Conservation (phyloP, 2,113 vertebrate genomes). For the Accipiter virgatus region DNA sequence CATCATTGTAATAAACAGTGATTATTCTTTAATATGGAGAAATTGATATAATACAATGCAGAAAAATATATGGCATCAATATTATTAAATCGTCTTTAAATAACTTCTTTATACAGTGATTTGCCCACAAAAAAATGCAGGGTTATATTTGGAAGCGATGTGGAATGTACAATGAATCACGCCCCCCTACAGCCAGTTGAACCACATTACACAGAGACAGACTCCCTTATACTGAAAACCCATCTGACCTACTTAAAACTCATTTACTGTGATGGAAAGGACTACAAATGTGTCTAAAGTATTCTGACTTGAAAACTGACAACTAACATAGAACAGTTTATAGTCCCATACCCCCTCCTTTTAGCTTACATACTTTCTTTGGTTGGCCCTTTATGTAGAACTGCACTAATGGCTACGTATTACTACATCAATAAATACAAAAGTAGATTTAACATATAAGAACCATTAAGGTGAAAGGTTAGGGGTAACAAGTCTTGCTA, state of each 20-base stretch:
- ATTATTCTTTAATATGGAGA: not conserved
- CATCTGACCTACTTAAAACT: not conserved
- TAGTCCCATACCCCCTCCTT: not conserved
- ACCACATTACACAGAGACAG: not conserved
- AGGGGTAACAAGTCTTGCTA: not conserved
- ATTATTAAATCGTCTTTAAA: not conserved
- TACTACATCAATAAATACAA: not conserved
- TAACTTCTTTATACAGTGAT: not conserved
- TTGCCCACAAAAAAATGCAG: not conserved
- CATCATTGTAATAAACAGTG: not conserved
- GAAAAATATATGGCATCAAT: not conserved
- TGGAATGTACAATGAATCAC: not conserved
- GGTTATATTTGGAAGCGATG: not conserved
- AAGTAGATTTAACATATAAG: not conserved
- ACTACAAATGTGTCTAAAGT: not conserved
- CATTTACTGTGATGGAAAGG: not conserved
- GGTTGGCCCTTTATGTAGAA: not conserved
- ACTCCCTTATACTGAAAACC: not conserved
- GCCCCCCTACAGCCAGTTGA: not conserved
- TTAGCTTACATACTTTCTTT: not conserved
- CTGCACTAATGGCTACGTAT: not conserved
- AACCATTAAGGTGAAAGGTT: not conserved
- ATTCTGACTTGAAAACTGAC: not conserved
- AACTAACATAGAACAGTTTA: not conserved
- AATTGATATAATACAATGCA: not conserved